Base-by-base conservation (phyloP, 2,888 invertebrate genomes). In the Eulithis testata region DNA sequence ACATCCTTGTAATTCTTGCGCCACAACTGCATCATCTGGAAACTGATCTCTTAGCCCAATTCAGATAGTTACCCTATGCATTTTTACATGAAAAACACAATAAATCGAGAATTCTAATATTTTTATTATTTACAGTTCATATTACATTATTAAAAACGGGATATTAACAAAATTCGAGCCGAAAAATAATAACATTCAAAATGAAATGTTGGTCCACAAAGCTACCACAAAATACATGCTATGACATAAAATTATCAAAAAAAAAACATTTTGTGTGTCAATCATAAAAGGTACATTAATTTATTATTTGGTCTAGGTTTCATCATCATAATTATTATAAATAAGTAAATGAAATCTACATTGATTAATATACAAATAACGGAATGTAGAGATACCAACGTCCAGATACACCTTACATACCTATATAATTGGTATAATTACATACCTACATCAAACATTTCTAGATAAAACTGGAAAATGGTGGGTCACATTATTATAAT, bases 1-100 rank as follows among this genome's bases (percentile, higher is more conserved):
- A 99, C 91, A 99, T 98, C 51, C 94, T 99, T 51, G 96, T 99
- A 62, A 96, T 99, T 79, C 96, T 97, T 67, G 97, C 97, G 49
- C 94, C 95, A 73, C 88, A 91, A 66, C 92, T 99, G 84, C 99
- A 99, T 94, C 98, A 98, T 9, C 88, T 99, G 44, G 99, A 99
- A 93, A 85, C 93, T 61, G 98, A 99, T 85, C 99, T 40, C 40
- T 40, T 40, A 40, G 40, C 40, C 40, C 40, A 9, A 9, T 40
- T 40, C 40, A 40, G 9, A 40, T 40, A 40, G 8, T 40, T 40
- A 40, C 21, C 21, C 2, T 21, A 6, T 27, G n/a, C 11, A n/a
- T 21, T 49, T 60, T 49, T 53, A 69, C 14, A 69, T 69, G 21
- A 76, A 79, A 76, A 80, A 82, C 82, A 79, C 79, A 85, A 80